Evolutionary conservation across 2,888 invertebrate genomes (phyloP), one percentile per base, ranked within the genome.

Genomic region (Phalera bucephala): DNA sequence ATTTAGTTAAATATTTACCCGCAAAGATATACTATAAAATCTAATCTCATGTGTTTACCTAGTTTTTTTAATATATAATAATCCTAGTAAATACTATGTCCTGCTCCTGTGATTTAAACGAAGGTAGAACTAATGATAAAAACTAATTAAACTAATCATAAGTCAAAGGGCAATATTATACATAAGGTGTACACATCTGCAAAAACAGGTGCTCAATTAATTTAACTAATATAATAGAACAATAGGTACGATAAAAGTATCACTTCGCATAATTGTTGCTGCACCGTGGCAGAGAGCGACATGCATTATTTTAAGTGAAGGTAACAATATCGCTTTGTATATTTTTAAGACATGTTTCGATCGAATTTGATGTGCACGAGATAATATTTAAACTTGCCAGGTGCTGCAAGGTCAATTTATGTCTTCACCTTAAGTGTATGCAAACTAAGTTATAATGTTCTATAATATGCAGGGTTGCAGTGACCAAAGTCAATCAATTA

Each of bases 1-100:
- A 72, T 77, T 75, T 67, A 70, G 72, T 77, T 76, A 79, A 80
- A 81, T 75, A 70, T 70, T 72, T 77, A 81, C 67, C 71, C 74
- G 76, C 79, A 79, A 74, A 74, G 69, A 74, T 78, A 73, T 78
- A 72, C 79, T 84, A 81, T 84, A 80, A 75, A 82, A 80, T 83
- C 81, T 86, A 86, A 82, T 79, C 71, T 83, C 81, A 72, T 65
- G 72, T 71, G 67, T 73, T 73, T 73, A 59, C 57, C 66, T 6
- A 60, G 40, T 52, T 34, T 36, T 12, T 19, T 20, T 33, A 31
- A 58, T 67, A 63, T n/a, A n/a, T 63, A 61, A 61, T 70, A 67
- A 64, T 69, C 51, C 70, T 78, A 76, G 62, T 67, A 69, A 67
- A 67, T 58, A 52, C 53, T 56, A 65, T 61, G 50, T 61, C 49